Percentiles rank a stretch among this genome's conserved stretches.
phyloP scores from a whole-genome alignment of 2,797 vertebrate species.

The Gephyroberyx darwinii region DNA sequence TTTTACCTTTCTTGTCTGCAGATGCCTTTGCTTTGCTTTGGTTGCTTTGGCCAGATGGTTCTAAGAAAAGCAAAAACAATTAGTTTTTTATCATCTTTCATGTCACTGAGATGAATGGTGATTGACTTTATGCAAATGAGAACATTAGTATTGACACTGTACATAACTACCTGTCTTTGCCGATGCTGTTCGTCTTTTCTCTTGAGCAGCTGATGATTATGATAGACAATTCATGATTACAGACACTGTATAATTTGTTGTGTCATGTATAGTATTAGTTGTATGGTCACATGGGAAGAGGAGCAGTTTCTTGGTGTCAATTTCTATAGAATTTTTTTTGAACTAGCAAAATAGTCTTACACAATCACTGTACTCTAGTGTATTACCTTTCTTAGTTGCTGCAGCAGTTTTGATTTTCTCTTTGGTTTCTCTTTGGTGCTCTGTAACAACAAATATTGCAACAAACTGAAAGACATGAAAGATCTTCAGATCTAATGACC shows the following conservation, averaged over 20 bases:
- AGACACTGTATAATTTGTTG: constrained; percentile 20
- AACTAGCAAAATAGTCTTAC: neutral
- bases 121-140: constrained; percentile 27
- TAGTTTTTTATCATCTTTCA: constrained; percentile 23
- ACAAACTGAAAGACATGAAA: neutral
- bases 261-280: neutral
- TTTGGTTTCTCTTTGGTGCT: constrained; percentile 44
- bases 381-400: constrained; percentile 53
- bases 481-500: neutral
- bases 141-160: neutral
- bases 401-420: constrained; percentile 23
- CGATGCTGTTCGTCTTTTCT: constrained; percentile 49
- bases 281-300: neutral
- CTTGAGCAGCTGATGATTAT: constrained; percentile 39
- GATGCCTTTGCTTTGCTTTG: constrained; percentile 56
- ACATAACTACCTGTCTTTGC: constrained; percentile 58
- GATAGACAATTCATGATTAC: constrained; percentile 30
- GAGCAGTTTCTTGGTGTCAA: neutral
- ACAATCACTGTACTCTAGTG: neutral
- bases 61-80: constrained; percentile 29
- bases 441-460: constrained; percentile 37
- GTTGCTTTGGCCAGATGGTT: constrained; percentile 37
- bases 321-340: neutral
- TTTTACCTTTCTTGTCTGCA: constrained; percentile 57
- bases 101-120: neutral